A percentile compares a stretch with the other conserved stretches of the same genome.
Conservation (phyloP, 2,888 invertebrate genomes). For the Drosophila leonis region DNA sequence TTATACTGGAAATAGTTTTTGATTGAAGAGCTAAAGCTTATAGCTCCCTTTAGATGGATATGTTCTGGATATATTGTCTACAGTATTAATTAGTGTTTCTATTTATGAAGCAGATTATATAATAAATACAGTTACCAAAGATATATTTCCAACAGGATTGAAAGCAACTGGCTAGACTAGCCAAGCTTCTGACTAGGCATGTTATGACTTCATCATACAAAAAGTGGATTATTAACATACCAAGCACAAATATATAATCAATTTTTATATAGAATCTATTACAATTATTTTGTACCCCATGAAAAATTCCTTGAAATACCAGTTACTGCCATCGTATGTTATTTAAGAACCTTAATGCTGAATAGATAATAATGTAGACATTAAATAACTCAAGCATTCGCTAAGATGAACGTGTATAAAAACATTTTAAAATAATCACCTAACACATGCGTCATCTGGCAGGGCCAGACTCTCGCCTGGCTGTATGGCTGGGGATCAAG, state of each 20-base stretch:
- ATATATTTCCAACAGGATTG: too few species aligned
- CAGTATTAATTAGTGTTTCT: too few species aligned
- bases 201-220: neutral
- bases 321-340: neutral
- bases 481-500: conserved; percentile 44
- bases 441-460: conserved; percentile 40
- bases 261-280: neutral
- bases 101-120: too few species aligned
- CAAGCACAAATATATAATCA: neutral
- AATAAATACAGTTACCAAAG: too few species aligned
- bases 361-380: neutral
- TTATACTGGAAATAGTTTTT: too few species aligned
- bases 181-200: too few species aligned
- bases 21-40: too few species aligned
- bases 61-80: too few species aligned
- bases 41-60: too few species aligned
- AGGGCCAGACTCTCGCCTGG: conserved; percentile 9
- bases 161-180: too few species aligned
- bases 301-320: neutral
- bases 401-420: neutral
- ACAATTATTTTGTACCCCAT: too few species aligned
- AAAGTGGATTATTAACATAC: neutral
- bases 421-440: conserved; percentile 11
- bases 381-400: conserved; percentile 7
- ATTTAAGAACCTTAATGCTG: neutral